Evolutionary conservation across 2,797 vertebrate genomes (phyloP).

Genomic region (Peromyscus aztecus): DNA sequence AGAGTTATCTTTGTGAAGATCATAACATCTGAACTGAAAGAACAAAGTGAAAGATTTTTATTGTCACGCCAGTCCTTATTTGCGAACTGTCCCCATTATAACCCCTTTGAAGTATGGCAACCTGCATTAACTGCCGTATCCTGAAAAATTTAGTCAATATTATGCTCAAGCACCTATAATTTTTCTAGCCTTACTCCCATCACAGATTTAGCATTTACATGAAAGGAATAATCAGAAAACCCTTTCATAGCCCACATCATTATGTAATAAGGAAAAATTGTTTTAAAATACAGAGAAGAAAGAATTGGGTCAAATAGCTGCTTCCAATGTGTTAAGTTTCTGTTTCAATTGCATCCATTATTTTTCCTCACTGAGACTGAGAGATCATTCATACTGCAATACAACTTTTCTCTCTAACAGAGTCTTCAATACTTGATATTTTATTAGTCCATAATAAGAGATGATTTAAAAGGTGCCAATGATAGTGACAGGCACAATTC

Average conservation of each 20-base stretch:
- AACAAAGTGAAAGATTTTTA: conserved; percentile 32
- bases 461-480: conserved; percentile 41
- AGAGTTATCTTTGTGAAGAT: conserved; percentile 56
- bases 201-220: conserved; percentile 48
- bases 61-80: conserved; percentile 5
- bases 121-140: conserved; percentile 1
- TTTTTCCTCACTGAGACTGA: conserved; percentile 42
- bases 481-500: not conserved
- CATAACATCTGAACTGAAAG: conserved; percentile 62
- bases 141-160: conserved; percentile 53
- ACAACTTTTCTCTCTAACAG: conserved; percentile 4
- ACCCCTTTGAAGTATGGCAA: conserved; percentile 22
- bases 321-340: conserved; percentile 60
- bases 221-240: conserved; percentile 57
- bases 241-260: conserved; percentile 18
- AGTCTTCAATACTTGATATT: conserved; percentile 50
- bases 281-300: conserved; percentile 65
- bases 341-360: conserved; percentile 45
- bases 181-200: not conserved
- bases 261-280: conserved; percentile 59
- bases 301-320: conserved; percentile 62
- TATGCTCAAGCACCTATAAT: not conserved
- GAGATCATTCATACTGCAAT: conserved; percentile 48
- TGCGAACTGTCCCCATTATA: conserved; percentile 43
- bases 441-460: conserved; percentile 47